Evolutionary conservation across 2,113 vertebrate genomes (phyloP), one percentile per base, ranked within the genome.

Genomic region (Labrus mixtus): DNA sequence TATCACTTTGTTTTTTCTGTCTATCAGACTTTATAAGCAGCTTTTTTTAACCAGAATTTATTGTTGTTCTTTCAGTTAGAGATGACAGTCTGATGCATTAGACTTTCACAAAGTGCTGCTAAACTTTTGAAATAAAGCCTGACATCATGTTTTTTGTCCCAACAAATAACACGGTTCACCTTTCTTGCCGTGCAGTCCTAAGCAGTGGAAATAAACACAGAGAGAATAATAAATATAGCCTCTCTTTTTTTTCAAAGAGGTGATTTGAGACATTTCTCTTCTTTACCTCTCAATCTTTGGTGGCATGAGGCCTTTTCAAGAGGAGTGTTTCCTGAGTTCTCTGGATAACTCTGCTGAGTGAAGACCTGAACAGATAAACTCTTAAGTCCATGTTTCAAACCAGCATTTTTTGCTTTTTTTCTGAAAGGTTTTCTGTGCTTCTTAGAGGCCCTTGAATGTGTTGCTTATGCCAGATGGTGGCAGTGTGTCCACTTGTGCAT

Each of bases 391-490:
- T 23, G 22, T 33, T 55, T 43, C 1, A 33, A 23, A 20, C 10
- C 55, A 17, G 41, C 16, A 22, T 1, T 68, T 4, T 2, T 10
- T 1, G 29, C 6, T 48, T 57, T 63, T 46, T 22, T 10, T 43
- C 7, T 20, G 5, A 17, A 68, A 29, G 48, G 29, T 48, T 16
- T 20, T 54, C 58, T 60, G 17, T 16, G 43, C 56, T 45, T 11
- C 55, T 41, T n/a, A 8, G 45, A 71, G 33, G 2, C 19, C 19
- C 50, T 54, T 73, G 70, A 67, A 67, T 43, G 2, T 67, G 36
- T 46, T 12, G 33, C 6, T 66, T 58, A 0, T 15, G 45, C 89
- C 91, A 90, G 82, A 81, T 67, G 91, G 79, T 88, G 91, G 90
- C 91, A 91, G 81, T 90, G 82, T 89, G 74, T 79, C 65, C 82